A percentile compares a stretch with the other conserved stretches of the same genome.
phyloP scores from a whole-genome alignment of 2,113 vertebrate genomes.

The Solea solea region DNA sequence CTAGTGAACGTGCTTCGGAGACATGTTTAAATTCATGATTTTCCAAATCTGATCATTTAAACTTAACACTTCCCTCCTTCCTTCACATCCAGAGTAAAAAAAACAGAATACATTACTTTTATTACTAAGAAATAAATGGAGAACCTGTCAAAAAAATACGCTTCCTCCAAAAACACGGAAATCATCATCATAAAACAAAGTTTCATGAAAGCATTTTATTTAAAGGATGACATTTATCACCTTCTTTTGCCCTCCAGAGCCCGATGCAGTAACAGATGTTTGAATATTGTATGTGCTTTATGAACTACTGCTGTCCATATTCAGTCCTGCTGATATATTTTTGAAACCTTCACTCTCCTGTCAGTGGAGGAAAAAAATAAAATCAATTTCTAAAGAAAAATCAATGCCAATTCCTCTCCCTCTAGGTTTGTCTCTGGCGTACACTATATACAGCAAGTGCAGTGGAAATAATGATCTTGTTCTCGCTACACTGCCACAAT shows the following conservation, averaged over 20 bases:
- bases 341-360: slow-evolving; percentile 67
- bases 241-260: slow-evolving; percentile 16
- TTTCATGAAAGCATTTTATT: background rate
- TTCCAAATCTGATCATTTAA: background rate
- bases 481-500: slow-evolving; percentile 57
- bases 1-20: too few species aligned
- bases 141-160: slow-evolving; percentile 5
- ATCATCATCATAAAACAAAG: too few species aligned
- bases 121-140: slow-evolving; percentile 9
- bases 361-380: slow-evolving; percentile 67
- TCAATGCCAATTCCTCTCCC: slow-evolving; percentile 76
- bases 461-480: slow-evolving; percentile 74
- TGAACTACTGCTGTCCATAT: slow-evolving; percentile 60
- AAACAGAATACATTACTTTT: background rate
- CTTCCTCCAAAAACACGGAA: too few species aligned
- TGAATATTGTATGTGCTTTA: slow-evolving; percentile 40
- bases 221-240: background rate
- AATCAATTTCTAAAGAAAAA: slow-evolving; percentile 78
- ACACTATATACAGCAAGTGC: slow-evolving; percentile 72
- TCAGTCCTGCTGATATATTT: slow-evolving; percentile 66
- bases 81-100: background rate
- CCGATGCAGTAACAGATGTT: slow-evolving; percentile 14
- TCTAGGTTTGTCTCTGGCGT: slow-evolving; percentile 60
- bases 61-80: background rate
- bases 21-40: background rate